Conservation (phyloP, 1,140 invertebrate genomes). For the Drosophila pruinosa region DNA sequence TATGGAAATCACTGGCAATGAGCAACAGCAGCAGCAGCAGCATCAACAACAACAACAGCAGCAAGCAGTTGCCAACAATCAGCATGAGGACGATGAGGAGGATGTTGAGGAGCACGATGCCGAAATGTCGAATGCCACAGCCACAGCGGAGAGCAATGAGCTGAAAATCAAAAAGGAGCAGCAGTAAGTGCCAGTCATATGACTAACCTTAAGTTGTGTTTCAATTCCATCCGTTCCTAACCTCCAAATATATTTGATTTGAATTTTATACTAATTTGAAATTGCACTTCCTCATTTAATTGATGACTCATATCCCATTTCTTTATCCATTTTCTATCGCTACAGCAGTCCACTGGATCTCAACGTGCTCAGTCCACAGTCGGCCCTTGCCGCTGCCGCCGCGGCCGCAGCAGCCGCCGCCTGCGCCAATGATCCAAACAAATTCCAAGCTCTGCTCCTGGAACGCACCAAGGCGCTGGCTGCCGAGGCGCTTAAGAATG, state of each 20-base stretch:
- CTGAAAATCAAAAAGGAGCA: conserved; percentile 82
- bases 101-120: conserved; percentile 36
- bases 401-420: conserved; percentile 77
- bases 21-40: conserved; percentile 11
- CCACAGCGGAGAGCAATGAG: conserved; percentile 46
- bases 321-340: background rate
- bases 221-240: background rate
- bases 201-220: background rate
- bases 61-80: conserved; percentile 2
- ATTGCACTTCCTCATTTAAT: background rate
- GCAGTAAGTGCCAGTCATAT: conserved; percentile 62
- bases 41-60: conserved; percentile 14
- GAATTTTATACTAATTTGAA: background rate
- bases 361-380: conserved; percentile 77
- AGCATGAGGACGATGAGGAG: conserved; percentile 26
- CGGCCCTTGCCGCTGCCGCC: conserved; percentile 72
- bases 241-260: background rate
- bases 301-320: background rate
- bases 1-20: conserved; percentile 26
- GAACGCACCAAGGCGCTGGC: conserved; percentile 90
- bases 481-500: conserved; percentile 83
- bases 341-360: conserved; percentile 73
- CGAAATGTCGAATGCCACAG: conserved; percentile 31
- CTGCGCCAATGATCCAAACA: conserved; percentile 85
- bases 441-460: conserved; percentile 90